A percentile compares a stretch with the other conserved stretches of the same genome.
phyloP scores from a whole-genome alignment of 2,888 invertebrate genomes.

The Rhamnusium bicolor region DNA sequence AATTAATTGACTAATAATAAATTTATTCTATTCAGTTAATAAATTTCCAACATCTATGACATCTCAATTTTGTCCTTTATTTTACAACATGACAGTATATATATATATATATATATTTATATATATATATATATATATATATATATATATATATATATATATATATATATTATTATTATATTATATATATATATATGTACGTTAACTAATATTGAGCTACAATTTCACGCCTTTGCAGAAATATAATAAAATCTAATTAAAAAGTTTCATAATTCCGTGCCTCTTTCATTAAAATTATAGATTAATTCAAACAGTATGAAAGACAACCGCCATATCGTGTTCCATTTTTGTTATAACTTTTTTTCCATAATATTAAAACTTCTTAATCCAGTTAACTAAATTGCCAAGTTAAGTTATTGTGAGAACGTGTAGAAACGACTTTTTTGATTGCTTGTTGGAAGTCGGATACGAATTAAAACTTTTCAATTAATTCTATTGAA shows the following conservation, averaged over 20 bases:
- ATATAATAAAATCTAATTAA: neutral
- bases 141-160: too few relatives aligned
- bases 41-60: too few relatives aligned
- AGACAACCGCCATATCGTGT: neutral
- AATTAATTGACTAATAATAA: too few relatives aligned
- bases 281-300: neutral
- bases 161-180: too few relatives aligned
- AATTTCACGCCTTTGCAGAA: neutral
- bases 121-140: too few relatives aligned
- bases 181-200: too few relatives aligned
- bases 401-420: conserved; percentile 46
- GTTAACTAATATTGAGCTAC: too few relatives aligned
- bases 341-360: neutral
- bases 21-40: too few relatives aligned
- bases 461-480: conserved; percentile 43
- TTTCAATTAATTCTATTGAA: conserved; percentile 32
- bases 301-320: neutral
- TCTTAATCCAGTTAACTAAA: conserved; percentile 20
- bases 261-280: neutral
- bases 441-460: conserved; percentile 44
- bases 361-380: neutral
- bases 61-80: too few relatives aligned
- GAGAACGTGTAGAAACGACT: conserved; percentile 40
- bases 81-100: too few relatives aligned
- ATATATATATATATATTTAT: too few relatives aligned